Percentiles rank a stretch among this genome's conserved stretches.
Evolutionary conservation across 2,888 invertebrate genomes (phyloP).

Genomic region (Nemotelus pantherinus): DNA sequence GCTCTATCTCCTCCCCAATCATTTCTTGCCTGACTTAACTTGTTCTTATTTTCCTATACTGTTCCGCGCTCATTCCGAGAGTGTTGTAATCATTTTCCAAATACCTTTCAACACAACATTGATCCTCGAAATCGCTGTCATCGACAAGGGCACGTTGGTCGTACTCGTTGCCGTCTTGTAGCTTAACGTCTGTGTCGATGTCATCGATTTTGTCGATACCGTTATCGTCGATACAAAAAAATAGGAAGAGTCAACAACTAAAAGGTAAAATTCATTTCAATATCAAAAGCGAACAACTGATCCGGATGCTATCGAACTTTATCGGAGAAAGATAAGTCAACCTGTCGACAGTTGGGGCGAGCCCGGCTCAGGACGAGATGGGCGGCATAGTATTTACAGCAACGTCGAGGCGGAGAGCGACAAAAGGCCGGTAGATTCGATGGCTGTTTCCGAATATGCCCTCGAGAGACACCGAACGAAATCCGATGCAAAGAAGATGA

Average conservation of each 20-base stretch:
- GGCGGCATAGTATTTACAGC: slow-evolving; percentile 32
- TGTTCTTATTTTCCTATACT: slow-evolving; percentile 18
- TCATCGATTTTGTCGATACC: slow-evolving; percentile 7
- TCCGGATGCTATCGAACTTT: slow-evolving; percentile 69
- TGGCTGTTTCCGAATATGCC: not conserved
- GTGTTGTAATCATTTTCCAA: slow-evolving; percentile 47
- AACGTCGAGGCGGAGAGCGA: not conserved
- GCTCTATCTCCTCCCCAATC: not conserved
- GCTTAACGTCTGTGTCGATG: not conserved
- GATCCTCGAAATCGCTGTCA: slow-evolving; percentile 21
- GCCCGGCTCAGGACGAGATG: slow-evolving; percentile 32
- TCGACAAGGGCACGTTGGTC: slow-evolving; percentile 18
- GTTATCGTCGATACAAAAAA: slow-evolving; percentile 13
- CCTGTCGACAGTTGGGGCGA: slow-evolving; percentile 37
- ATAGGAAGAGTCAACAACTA: slow-evolving; percentile 29
- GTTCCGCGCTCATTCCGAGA: slow-evolving; percentile 5
- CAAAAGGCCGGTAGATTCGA: not conserved
- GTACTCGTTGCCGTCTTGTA: not conserved
- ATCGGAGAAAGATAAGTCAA: slow-evolving; percentile 68
- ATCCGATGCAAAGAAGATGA: not conserved
- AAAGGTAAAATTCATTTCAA: slow-evolving; percentile 46
- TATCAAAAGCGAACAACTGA: slow-evolving; percentile 71
- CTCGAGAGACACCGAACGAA: not conserved
- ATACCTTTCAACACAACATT: slow-evolving; percentile 35
- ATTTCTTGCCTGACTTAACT: slow-evolving; percentile 1